These are phyloP conservation scores for Anthonomus grandis DNA, from an alignment of 1,140 invertebrate species.

Conservation along the genomic window DNA sequence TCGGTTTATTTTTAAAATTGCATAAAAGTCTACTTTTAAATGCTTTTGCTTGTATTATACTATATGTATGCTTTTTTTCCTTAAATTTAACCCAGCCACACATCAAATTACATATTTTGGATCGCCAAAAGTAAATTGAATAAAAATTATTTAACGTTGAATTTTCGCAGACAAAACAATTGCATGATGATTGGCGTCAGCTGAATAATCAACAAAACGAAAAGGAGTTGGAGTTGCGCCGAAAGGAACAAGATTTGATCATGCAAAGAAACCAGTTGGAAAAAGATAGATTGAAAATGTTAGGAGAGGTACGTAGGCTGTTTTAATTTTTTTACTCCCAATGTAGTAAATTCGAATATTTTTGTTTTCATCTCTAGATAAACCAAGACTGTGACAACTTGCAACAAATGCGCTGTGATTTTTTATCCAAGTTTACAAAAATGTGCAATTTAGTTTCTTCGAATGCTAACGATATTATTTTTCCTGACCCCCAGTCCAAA, in stretches of 20 bases:
- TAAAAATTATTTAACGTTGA: not conserved
- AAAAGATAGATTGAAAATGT: constrained; percentile 47
- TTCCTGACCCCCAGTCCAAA: constrained; percentile 43
- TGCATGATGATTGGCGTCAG: constrained; percentile 44
- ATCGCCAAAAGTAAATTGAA: not conserved
- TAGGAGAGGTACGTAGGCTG: constrained; percentile 49
- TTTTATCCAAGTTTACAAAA: constrained; percentile 54
- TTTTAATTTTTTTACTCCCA: constrained; percentile 19
- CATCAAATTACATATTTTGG: not conserved
- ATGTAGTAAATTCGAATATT: constrained; percentile 48
- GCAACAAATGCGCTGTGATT: constrained; percentile 51
- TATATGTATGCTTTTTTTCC: no score
- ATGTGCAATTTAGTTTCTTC: constrained; percentile 53
- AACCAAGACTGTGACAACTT: constrained; percentile 57
- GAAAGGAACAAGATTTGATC: constrained; percentile 52
- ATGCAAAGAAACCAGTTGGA: constrained; percentile 47
- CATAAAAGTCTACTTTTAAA: no score
- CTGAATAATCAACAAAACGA: constrained; percentile 54
- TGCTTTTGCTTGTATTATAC: no score
- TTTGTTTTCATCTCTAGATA: constrained; percentile 52
- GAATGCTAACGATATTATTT: constrained; percentile 51
- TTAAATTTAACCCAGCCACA: no score
- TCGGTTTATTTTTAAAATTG: no score
- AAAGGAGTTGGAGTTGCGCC: constrained; percentile 53
- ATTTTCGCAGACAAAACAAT: constrained; percentile 36